Conservation (phyloP, 1,140 invertebrate genomes). For the Nephila pilipes region DNA sequence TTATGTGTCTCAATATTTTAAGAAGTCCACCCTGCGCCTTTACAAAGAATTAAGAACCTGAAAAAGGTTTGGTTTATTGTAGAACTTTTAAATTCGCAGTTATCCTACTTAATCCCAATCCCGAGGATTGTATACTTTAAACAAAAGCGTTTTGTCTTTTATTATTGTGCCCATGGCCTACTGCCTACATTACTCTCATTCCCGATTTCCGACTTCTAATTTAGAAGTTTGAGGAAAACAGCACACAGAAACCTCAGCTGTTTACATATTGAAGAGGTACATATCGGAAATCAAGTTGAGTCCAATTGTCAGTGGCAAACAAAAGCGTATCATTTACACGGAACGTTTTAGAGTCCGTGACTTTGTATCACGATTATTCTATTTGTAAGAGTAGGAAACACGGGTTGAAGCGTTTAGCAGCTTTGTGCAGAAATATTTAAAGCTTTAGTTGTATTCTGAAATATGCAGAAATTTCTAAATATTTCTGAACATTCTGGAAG, state of each 20-base stretch:
- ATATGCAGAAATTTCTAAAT: not conserved
- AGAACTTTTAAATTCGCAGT: not conserved
- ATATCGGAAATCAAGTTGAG: not conserved
- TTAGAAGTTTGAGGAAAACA: not conserved
- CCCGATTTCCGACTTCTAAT: not conserved
- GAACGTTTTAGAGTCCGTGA: not conserved
- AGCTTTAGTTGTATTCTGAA: not conserved
- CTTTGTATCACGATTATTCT: not conserved
- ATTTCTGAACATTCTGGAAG: not conserved
- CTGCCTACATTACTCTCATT: not conserved
- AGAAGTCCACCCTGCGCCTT: not conserved
- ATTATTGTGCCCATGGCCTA: slow-evolving; percentile 17
- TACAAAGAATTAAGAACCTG: not conserved
- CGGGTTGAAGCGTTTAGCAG: not conserved
- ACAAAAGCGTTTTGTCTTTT: slow-evolving; percentile 18
- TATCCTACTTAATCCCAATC: not conserved
- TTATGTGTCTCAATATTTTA: no score
- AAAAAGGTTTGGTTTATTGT: not conserved
- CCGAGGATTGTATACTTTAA: not conserved
- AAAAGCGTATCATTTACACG: not conserved
- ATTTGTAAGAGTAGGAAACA: not conserved
- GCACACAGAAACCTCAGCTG: not conserved
- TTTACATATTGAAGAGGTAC: not conserved
- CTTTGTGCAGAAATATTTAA: not conserved
- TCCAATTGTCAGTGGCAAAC: not conserved